Evolutionary conservation across 2,113 vertebrate genomes (phyloP).

Genomic region (Syrrhaptes paradoxus): DNA sequence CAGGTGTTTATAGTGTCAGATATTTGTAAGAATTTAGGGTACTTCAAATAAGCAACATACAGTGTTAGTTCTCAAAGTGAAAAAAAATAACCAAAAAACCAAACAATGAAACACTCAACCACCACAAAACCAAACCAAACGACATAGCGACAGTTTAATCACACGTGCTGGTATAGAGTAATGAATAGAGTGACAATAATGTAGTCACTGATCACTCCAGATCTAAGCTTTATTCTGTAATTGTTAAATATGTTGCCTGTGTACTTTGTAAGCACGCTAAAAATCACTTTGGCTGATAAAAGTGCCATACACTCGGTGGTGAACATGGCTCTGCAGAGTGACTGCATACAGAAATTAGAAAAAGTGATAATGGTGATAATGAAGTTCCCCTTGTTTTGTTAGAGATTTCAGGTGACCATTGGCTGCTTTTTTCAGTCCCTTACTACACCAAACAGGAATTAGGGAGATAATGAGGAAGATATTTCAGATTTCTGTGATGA

Average conservation of each 20-base stretch:
- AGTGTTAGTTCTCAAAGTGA: neutral
- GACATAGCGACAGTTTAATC: neutral
- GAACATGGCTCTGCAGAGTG: neutral
- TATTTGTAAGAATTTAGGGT: neutral
- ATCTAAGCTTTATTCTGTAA: neutral
- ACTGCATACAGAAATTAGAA: neutral
- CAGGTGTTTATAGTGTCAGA: neutral
- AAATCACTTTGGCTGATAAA: neutral
- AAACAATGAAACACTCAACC: neutral
- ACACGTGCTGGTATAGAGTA: neutral
- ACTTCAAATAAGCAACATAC: neutral
- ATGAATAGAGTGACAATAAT: neutral
- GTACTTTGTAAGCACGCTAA: neutral
- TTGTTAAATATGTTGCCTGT: neutral
- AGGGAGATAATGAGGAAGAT: neutral
- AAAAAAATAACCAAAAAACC: neutral
- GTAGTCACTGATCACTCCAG: neutral
- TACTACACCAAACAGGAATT: neutral
- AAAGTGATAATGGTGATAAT: neutral
- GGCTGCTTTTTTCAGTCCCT: neutral
- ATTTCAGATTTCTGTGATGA: neutral
- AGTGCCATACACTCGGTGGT: neutral
- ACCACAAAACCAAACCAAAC: neutral
- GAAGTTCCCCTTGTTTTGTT: neutral
- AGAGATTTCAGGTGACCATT: neutral